Evolutionary conservation across 1,140 invertebrate species (phyloP).

Genomic region (Batillaria attramentaria): DNA sequence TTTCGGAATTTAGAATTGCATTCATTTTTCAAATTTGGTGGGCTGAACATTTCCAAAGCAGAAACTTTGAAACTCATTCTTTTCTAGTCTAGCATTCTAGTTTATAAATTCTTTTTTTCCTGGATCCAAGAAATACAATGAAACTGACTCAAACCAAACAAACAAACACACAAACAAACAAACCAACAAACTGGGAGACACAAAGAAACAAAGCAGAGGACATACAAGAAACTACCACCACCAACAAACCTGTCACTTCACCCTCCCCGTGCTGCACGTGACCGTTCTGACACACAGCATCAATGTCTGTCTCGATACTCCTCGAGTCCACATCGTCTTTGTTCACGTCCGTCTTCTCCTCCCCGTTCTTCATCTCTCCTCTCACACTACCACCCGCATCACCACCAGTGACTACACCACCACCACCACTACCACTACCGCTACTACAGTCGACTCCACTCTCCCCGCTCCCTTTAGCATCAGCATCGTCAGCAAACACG

Average conservation of each 20-base stretch:
- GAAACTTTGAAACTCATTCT: too few relatives aligned
- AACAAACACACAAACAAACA: too few relatives aligned
- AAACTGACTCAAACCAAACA: too few relatives aligned
- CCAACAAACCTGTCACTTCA: background rate
- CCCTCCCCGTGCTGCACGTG: background rate
- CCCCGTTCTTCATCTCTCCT: background rate
- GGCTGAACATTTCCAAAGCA: too few relatives aligned
- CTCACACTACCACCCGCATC: background rate
- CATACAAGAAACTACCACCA: background rate
- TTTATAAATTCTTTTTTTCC: too few relatives aligned
- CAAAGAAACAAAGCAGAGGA: background rate
- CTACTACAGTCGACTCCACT: background rate
- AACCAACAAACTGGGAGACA: too few relatives aligned
- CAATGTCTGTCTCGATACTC: too few relatives aligned
- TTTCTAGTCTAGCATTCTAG: too few relatives aligned
- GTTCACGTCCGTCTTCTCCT: slow-evolving; percentile 24
- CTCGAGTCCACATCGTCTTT: slow-evolving; percentile 4
- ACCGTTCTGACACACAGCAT: too few relatives aligned
- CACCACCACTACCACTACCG: background rate
- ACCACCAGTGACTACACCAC: background rate
- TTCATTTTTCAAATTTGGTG: too few relatives aligned
- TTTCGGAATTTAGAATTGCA: too few relatives aligned
- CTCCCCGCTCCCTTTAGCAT: background rate
- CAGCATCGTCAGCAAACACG: background rate
- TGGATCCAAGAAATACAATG: too few relatives aligned